phyloP scores from a whole-genome alignment of 2,797 vertebrate species.

The Thunnus albacares region DNA sequence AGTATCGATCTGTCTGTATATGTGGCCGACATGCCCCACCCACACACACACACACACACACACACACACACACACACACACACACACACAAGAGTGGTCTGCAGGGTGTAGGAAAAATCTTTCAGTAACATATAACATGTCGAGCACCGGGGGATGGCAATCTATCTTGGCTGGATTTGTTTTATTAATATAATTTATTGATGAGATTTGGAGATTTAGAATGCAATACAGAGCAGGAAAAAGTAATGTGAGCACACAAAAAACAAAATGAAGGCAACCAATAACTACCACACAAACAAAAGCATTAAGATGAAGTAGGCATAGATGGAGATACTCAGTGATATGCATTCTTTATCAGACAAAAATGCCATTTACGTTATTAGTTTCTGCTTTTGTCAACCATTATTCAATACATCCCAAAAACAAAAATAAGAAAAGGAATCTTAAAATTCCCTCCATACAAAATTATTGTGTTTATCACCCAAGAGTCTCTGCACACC shows the following conservation, averaged over 20 bases:
- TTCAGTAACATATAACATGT: constrained; percentile 62
- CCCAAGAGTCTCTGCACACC: too few species aligned
- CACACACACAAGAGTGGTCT: constrained; percentile 30
- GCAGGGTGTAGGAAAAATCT: constrained; percentile 61
- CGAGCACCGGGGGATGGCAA: constrained; percentile 30
- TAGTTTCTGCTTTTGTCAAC: constrained; percentile 18
- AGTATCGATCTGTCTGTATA: constrained; percentile 71
- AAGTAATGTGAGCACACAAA: constrained; percentile 17
- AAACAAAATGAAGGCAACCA: constrained; percentile 22
- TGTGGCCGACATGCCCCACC: constrained; percentile 42
- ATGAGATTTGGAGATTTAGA: constrained; percentile 40
- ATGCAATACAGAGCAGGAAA: constrained; percentile 12
- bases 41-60: constrained; percentile 22
- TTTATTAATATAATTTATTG: constrained; percentile 47
- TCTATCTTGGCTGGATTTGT: constrained; percentile 41
- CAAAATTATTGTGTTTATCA: too few species aligned
- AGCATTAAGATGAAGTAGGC: not conserved
- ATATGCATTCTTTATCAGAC: not conserved
- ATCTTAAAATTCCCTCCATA: not conserved
- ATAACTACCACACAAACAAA: constrained; percentile 5
- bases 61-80: constrained; percentile 33
- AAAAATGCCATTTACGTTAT: constrained; percentile 5
- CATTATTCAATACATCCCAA: not conserved
- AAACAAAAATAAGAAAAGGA: not conserved
- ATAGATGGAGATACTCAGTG: constrained; percentile 16